Evolutionary conservation across 2,888 invertebrate genomes (phyloP), one percentile per base, ranked within the genome.

Genomic region (Podotricha telesiphe): DNA sequence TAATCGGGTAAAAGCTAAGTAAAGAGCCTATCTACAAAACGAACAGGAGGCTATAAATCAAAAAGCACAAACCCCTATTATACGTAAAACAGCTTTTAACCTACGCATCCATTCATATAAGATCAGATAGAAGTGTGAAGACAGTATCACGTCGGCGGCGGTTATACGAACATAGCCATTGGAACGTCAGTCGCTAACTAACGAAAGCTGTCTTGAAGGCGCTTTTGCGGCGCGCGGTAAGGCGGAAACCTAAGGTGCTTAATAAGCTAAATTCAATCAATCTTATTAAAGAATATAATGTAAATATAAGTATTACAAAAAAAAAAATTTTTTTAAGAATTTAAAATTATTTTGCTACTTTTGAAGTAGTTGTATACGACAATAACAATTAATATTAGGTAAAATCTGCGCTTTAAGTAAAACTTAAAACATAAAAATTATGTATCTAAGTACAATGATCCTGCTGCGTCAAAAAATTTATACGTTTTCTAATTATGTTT

Each of bases 151-250:
- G 68, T 69, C 69, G 71, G 70, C 58, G 71, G 51, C 48, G 62
- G 48, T 62, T 34, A 48, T 19, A 19, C 13, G 19, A 17, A 76
- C 74, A 71, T 73, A 69, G 70, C 73, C 81, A 89, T 89, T 89
- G 80, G 81, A 80, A 86, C 80, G 89, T 89, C 89, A 86, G 77
- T 85, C 82, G 76, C 79, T 82, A 82, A 85, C 83, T 86, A 86
- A 84, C 84, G 86, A 78, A 71, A 75, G 76, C 82, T 82, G 82
- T 82, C 82, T 71, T 75, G 81, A 22, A 47, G 79, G 82, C 80
- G 83, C 45, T 68, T 86, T 80, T 79, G 79, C 81, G 83, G 84
- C 85, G 84, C 83, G 78, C 77, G 61, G 15, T n/a, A 48, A 62
- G 48, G 28, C 50, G 50, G 15, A 19, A 34, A 48, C 59, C 20